These are phyloP conservation scores for Tympanoctomys barrerae DNA, from an alignment of 2,797 vertebrate species.

Conservation along the genomic window DNA sequence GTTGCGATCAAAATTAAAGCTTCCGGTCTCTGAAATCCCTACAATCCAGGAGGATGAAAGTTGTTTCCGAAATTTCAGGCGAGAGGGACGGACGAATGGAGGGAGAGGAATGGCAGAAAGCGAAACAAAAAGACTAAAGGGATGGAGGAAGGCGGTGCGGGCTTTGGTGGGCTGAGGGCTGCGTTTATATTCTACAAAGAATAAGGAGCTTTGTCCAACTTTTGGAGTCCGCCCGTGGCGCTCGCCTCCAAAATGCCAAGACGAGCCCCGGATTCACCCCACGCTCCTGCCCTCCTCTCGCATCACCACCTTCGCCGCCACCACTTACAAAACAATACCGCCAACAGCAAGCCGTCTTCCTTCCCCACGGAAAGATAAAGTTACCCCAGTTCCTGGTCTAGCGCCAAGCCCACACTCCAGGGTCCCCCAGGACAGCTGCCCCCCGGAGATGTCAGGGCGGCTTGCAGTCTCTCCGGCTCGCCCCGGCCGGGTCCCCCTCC, in stretches of 20 bases:
- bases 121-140: slow-evolving; percentile 79
- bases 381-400: slow-evolving; percentile 59
- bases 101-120: slow-evolving; percentile 69
- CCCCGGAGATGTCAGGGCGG: slow-evolving; percentile 64
- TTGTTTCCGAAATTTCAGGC: slow-evolving; percentile 61
- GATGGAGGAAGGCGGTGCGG: neutral
- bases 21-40: slow-evolving; percentile 85
- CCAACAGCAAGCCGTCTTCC: slow-evolving; percentile 53
- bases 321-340: slow-evolving; percentile 72
- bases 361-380: slow-evolving; percentile 55
- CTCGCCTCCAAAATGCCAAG: neutral
- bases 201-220: slow-evolving; percentile 77
- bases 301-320: slow-evolving; percentile 42
- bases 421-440: slow-evolving; percentile 28
- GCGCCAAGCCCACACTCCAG: slow-evolving; percentile 39
- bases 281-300: slow-evolving; percentile 31
- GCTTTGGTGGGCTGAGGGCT: neutral
- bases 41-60: slow-evolving; percentile 79
- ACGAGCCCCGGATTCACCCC: neutral
- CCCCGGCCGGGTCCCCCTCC: slow-evolving; percentile 67
- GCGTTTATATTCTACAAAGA: neutral
- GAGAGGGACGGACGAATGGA: neutral
- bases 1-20: slow-evolving; percentile 85
- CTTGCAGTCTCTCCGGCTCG: neutral
- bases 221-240: slow-evolving; percentile 66